Percentiles rank a stretch among this genome's conserved stretches.
phyloP scores from a whole-genome alignment of 1,140 invertebrate species.

The Aphaenogaster floridana region DNA sequence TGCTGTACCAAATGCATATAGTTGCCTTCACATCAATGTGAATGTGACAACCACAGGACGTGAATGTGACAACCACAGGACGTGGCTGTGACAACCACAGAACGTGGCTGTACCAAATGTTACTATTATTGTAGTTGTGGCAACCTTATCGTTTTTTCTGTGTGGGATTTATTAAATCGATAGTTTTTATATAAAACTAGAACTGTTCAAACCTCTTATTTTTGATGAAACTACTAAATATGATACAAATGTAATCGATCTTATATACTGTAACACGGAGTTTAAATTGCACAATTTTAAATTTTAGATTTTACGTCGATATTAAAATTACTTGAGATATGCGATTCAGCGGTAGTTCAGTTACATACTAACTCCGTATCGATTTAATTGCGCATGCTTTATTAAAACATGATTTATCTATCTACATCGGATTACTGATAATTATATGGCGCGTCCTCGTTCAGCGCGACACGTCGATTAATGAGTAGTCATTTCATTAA shows the following conservation, averaged over 20 bases:
- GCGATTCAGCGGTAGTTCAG: not conserved
- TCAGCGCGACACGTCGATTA: constrained; percentile 44
- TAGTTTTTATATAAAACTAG: not conserved
- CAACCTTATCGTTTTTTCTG: no score
- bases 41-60: no score
- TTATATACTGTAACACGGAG: not conserved
- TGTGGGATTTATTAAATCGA: not conserved
- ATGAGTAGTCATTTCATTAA: constrained; percentile 56
- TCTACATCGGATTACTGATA: constrained; percentile 41
- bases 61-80: no score
- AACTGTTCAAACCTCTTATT: not conserved
- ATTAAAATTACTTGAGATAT: constrained; percentile 35
- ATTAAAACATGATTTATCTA: constrained; percentile 57
- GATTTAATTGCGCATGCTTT: constrained; percentile 51
- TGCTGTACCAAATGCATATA: no score
- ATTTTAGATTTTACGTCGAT: not conserved
- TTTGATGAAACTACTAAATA: not conserved
- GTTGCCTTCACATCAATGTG: no score
- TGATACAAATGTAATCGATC: not conserved
- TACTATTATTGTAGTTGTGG: no score
- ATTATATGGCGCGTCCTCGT: constrained; percentile 43
- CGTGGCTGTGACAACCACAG: no score
- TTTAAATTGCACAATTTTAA: not conserved
- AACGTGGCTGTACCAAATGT: no score
- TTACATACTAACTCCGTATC: constrained; percentile 21